Evolutionary conservation across 2,797 vertebrate genomes (phyloP).

Genomic region (Sebastes oblongus): DNA sequence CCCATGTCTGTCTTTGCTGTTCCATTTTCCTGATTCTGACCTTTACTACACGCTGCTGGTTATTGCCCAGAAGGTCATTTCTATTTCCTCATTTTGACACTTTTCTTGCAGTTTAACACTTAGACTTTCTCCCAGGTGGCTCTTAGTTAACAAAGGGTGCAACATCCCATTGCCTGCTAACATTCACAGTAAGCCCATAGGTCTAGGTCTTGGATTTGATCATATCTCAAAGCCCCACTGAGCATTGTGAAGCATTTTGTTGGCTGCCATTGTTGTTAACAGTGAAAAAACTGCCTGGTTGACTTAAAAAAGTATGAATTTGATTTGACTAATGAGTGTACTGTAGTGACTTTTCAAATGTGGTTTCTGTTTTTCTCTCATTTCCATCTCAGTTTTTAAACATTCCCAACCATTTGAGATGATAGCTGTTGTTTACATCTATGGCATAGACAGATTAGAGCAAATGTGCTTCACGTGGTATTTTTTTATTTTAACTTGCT

Average conservation of each 20-base stretch:
- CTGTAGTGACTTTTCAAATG: background rate
- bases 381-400: background rate
- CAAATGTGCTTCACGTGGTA: background rate
- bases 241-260: background rate
- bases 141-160: conserved; percentile 33
- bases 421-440: background rate
- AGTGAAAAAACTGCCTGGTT: background rate
- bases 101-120: conserved; percentile 35
- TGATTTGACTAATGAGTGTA: background rate
- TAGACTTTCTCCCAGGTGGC: conserved; percentile 26
- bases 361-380: background rate
- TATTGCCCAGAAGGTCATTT: conserved; percentile 49
- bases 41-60: conserved; percentile 32
- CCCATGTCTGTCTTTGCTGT: conserved; percentile 12
- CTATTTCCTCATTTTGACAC: conserved; percentile 51
- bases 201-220: conserved; percentile 41
- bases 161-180: conserved; percentile 35
- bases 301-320: background rate
- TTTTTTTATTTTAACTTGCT: background rate
- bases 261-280: background rate
- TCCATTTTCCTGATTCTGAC: conserved; percentile 48
- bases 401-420: background rate
- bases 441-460: background rate
- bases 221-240: conserved; percentile 1
- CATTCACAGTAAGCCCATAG: conserved; percentile 31